These are phyloP conservation scores for Allenopithecus nigroviridis DNA, from an alignment of 2,797 vertebrate genomes.

Conservation along the genomic window DNA sequence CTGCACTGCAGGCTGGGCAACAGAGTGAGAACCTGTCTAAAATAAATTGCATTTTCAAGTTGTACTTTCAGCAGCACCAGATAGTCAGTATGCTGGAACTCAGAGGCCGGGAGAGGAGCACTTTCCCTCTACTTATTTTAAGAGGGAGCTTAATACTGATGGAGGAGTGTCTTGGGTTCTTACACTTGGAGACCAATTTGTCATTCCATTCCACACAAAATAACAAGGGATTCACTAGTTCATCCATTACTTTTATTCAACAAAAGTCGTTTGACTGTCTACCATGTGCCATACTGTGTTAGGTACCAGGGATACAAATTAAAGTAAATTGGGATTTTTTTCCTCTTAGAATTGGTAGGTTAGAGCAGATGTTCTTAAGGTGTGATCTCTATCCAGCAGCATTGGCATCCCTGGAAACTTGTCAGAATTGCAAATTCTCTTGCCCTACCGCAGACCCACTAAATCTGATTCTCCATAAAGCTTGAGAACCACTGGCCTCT, in stretches of 20 bases:
- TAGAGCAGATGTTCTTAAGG: not conserved
- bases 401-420: not conserved
- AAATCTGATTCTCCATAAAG: not conserved
- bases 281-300: not conserved
- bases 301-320: not conserved
- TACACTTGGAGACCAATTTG: slow-evolving; percentile 3
- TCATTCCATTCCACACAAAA: not conserved
- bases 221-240: not conserved
- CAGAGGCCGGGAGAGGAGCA: not conserved
- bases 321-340: not conserved
- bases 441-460: not conserved
- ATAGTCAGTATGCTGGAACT: not conserved
- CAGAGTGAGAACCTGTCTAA: not conserved
- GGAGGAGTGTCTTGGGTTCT: not conserved
- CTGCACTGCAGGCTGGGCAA: not conserved
- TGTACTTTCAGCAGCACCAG: not conserved
- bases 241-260: not conserved
- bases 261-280: slow-evolving; percentile 6
- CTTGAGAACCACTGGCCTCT: slow-evolving; percentile 5
- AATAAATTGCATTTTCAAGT: slow-evolving; percentile 3
- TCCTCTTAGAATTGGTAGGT: not conserved
- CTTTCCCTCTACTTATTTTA: not conserved
- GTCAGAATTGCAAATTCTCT: not conserved
- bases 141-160: not conserved
- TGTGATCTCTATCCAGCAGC: not conserved